Evolutionary conservation across 1,140 invertebrate genomes (phyloP), one percentile per base, ranked within the genome.

Genomic region (Solenopsis invicta): DNA sequence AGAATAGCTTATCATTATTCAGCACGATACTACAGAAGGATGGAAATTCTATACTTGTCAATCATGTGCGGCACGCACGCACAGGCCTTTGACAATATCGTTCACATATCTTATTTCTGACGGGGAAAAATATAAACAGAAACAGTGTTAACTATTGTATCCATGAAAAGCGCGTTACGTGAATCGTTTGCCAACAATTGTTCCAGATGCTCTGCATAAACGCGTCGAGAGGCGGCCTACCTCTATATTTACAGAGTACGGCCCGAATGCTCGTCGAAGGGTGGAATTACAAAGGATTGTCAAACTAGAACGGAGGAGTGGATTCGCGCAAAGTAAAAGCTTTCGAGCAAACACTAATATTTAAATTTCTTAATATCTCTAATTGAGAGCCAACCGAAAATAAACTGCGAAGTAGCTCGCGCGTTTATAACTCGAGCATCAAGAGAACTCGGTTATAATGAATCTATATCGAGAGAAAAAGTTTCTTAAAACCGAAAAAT

Each of bases 171-270:
- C 21, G 45, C 67, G 67, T 48, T 61, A 21, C 21, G 37, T 48
- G 69, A 82, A 48, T 61, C 16, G 66, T 54, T 81, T 12, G 24
- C 6, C 37, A 82, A 82, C 24, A 37, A 81, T 81, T 82, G 29
- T 82, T 82, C 18, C 41, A 72, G 37, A 45, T 56, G 10, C 5
- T 59, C 16, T 12, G n/a, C 13, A 21, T 48, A 45, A 29, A n/a
- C 13, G n/a, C 6, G 37, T 48, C 24, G 37, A 72, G 52, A 72
- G 16, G 54, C 29, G 4, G 3, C 24, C 12, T 18, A 34, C 5
- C 18, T 59, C 24, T 82, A 59, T 82, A 59, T 82, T 74, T 61
- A 59, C 21, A 37, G 29, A 66, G 45, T 66, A 52, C 13, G 9
- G n/a, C 21, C 29, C n/a, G 18, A 61, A 59, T 45, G 56, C 16